phyloP scores from a whole-genome alignment of 2,797 vertebrate species.

The Dendrocincla fuliginosa region DNA sequence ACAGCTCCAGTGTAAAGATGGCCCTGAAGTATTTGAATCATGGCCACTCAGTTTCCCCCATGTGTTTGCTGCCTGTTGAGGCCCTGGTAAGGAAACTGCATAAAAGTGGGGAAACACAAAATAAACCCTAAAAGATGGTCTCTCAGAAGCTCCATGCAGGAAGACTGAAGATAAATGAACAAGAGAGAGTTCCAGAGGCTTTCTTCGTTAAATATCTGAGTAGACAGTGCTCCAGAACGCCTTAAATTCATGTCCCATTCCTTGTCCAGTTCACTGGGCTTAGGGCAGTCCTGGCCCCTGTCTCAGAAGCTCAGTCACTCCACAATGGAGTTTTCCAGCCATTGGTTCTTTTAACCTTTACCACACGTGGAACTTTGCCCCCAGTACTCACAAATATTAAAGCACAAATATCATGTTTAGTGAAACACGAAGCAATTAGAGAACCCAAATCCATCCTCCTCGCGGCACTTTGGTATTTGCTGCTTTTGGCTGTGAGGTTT shows the following conservation, averaged over 20 bases:
- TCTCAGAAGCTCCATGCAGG: neutral
- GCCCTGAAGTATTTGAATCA: neutral
- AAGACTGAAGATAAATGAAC: neutral
- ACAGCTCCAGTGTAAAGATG: neutral
- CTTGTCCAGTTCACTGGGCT: neutral
- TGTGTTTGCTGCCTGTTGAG: neutral
- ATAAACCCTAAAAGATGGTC: neutral
- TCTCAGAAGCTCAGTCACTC: neutral
- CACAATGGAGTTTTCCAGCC: neutral
- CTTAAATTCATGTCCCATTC: neutral
- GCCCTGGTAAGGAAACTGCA: neutral
- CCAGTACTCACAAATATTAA: neutral
- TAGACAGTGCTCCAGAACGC: neutral
- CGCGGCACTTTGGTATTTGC: neutral
- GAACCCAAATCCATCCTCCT: neutral
- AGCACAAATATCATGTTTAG: neutral
- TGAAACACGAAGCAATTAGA: neutral
- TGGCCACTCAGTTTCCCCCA: neutral
- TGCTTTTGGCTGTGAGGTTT: neutral
- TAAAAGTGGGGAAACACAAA: neutral
- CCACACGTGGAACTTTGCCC: neutral
- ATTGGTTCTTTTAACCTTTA: conserved; percentile 4
- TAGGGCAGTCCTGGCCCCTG: neutral
- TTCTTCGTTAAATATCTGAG: neutral
- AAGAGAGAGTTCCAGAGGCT: neutral